Evolutionary conservation across 2,888 invertebrate species (phyloP), one percentile per base, ranked within the genome.

Genomic region (Aphelenchoides bicaudatus): DNA sequence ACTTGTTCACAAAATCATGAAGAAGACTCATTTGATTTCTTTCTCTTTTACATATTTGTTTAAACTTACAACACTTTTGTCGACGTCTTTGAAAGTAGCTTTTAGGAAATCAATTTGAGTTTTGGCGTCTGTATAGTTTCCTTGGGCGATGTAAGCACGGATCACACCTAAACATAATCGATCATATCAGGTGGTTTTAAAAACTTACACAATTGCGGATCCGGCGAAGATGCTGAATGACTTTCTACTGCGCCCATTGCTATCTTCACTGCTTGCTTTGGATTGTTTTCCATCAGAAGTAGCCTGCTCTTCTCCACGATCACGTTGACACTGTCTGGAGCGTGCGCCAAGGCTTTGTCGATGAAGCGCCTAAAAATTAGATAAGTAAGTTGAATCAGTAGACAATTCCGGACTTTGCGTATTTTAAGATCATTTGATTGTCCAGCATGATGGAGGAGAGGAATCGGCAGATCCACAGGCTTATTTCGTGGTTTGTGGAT

Each of bases 71-170:
- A 59, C 52, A 31, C 19, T 51, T 16, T 67, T 55, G 6, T 54
- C 37, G 25, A 74, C 53, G n/a, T 68, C 66, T 6, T 64, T 57
- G 59, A 89, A 87, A 23, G 88, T 83, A 80, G 91, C 90, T 77
- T 86, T 85, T 1, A 93, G 82, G 72, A 91, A 86, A 70, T 91
- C 88, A 31, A 93, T 84, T 81, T 94, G 92, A 71, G 90, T 88
- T 8, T 86, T 84, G 0, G 90, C 87, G 73, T 88, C 86, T 16
- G 52, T 37, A 3, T 69, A 55, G 25, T 72, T 61, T 21, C 67
- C 67, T 5, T 60, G 63, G 59, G 71, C 66, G 19, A 76, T 47
- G 47, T 68, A 62, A 31, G 65, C 63, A 16, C 67, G 58, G 23
- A 66, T 64, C 46, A 72, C 37, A n/a, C 65, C 68, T 71, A 55